Evolutionary conservation across 2,797 vertebrate species (phyloP).

Genomic region (Sebastes trivittatus): DNA sequence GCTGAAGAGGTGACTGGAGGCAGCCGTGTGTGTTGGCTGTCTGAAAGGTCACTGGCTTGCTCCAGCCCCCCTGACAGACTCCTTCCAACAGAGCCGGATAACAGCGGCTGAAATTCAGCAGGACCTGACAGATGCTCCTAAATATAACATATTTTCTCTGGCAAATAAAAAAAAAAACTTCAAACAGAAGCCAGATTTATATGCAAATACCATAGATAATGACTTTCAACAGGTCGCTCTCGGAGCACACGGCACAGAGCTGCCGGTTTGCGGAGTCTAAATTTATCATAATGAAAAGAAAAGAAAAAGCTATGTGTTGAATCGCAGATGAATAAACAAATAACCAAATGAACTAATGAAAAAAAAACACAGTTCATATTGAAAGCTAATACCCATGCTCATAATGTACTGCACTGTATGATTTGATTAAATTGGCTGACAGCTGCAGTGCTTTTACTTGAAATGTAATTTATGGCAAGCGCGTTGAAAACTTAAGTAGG

Average conservation of each 20-base stretch:
- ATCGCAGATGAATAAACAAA: neutral
- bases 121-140: constrained; percentile 7
- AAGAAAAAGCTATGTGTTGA: neutral
- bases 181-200: neutral
- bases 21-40: constrained; percentile 35
- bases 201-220: constrained; percentile 6
- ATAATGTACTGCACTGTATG: neutral
- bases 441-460: neutral
- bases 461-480: neutral
- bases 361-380: neutral
- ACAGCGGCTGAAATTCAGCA: neutral
- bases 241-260: neutral
- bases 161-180: constrained; percentile 14
- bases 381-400: neutral
- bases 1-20: constrained; percentile 55
- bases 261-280: neutral
- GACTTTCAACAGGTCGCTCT: constrained; percentile 24
- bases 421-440: neutral
- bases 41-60: constrained; percentile 65
- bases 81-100: constrained; percentile 1
- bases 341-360: neutral
- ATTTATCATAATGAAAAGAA: constrained; percentile 10
- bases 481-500: neutral
- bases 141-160: constrained; percentile 5
- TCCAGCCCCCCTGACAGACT: constrained; percentile 25